Evolutionary conservation across 2,888 invertebrate genomes (phyloP).

Genomic region (Mythimna vitellina): DNA sequence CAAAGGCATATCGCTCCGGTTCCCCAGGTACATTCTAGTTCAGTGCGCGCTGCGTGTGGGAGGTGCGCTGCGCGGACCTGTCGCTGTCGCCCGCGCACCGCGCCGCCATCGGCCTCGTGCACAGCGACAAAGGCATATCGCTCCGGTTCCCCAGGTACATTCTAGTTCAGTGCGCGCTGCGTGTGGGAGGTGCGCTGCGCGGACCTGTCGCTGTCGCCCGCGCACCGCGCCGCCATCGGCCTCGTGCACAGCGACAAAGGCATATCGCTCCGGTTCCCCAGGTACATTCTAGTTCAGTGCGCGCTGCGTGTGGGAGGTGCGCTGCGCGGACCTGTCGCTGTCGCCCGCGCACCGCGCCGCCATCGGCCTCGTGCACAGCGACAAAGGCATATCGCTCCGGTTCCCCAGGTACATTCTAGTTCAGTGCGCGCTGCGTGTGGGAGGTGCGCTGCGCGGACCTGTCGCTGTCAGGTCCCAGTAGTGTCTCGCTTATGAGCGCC

Average conservation of each 20-base stretch:
- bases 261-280: background rate
- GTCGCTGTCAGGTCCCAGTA: too few relatives aligned
- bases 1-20: conserved; percentile 98
- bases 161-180: background rate
- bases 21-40: conserved; percentile 92
- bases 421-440: background rate
- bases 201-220: conserved; percentile 96
- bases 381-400: background rate
- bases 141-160: background rate
- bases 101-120: conserved; percentile 91
- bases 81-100: conserved; percentile 98
- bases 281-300: background rate
- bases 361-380: background rate
- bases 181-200: conserved; percentile 5
- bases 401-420: background rate
- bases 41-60: background rate
- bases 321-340: conserved; percentile 90
- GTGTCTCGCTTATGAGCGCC: too few relatives aligned
- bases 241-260: conserved; percentile 87
- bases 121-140: background rate
- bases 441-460: background rate
- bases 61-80: conserved; percentile 93
- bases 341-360: conserved; percentile 7
- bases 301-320: background rate
- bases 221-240: conserved; percentile 96